Base-by-base conservation (phyloP, 2,888 invertebrate genomes). In the Octonoba sinensis region DNA sequence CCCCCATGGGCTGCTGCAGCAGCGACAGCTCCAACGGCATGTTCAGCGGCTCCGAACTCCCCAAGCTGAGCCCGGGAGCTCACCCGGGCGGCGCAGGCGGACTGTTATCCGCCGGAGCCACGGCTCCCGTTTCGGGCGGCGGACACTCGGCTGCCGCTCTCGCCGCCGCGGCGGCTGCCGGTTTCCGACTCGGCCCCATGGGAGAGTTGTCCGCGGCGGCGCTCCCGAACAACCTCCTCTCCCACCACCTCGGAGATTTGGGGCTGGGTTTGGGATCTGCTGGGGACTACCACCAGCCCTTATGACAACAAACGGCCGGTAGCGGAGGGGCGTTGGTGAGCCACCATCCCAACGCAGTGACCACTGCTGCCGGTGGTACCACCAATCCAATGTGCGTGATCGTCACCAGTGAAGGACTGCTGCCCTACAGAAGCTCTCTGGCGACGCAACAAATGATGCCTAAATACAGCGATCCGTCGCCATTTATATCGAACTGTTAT, bases 11-110 rank as follows among this genome's bases (percentile, higher is more conserved):
- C 16, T 71, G 71, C 47, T 70, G 71, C 49, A 82, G 81, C 75
- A 78, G 78, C 54, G 81, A 82, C 64, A 75, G 74, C 44, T 82
- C 81, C 59, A 82, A 82, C 44, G 81, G 81, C 75, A 82, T 82
- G 69, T 82, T 82, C 70, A 72, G 79, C 60, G 72, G 72, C 0
- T 47, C 73, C 20, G 81, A 81, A n/a, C 67, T 81, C 47, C 36
- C 73, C 20, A 74, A 74, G 24, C 69, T 74, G 57, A 75, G 69
- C 44, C 74, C 74, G n/a, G 36, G 36, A 36, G 49, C 73, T 15
- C 73, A 67, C 15, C 70, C 81, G n/a, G 49, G 62, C 46, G 54
- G 65, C 44, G 74, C 57, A 1, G 20, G 69, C 27, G 36, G 36
- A 11, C 36, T 36, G 36, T 11, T 36, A 3, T 67, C 73, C 16